A percentile compares a stretch with the other conserved stretches of the same genome.
phyloP scores from a whole-genome alignment of 1,140 invertebrate species.

The Choristoneura fumiferana region DNA sequence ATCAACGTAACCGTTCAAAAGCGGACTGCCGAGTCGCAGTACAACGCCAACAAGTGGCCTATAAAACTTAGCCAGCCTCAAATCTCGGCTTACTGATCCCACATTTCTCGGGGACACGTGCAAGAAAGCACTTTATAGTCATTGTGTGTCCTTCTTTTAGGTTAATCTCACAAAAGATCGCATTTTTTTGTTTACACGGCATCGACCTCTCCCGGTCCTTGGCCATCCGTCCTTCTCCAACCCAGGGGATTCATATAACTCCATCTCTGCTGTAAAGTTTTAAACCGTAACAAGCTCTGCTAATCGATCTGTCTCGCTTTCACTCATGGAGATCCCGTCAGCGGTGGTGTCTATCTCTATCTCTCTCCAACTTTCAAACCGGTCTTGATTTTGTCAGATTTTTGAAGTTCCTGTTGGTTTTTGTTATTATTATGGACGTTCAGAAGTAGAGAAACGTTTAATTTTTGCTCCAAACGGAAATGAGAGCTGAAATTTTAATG shows the following conservation, averaged over 20 bases:
- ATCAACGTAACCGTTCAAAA: no score
- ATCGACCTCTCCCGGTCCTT: slow-evolving; percentile 44
- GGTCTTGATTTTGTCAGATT: slow-evolving; percentile 51
- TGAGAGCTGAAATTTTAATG: slow-evolving; percentile 15
- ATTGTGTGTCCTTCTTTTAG: slow-evolving; percentile 21
- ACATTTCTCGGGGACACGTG: slow-evolving; percentile 5
- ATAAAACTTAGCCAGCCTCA: slow-evolving; percentile 3
- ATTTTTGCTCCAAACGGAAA: slow-evolving; percentile 12
- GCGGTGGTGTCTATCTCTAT: slow-evolving; percentile 41
- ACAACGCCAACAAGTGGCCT: slow-evolving; percentile 6
- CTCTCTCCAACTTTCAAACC: slow-evolving; percentile 46
- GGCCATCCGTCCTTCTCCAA: slow-evolving; percentile 45
- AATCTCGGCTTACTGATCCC: slow-evolving; percentile 1
- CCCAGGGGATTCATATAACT: slow-evolving; percentile 17
- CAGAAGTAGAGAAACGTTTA: neutral
- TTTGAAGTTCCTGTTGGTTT: slow-evolving; percentile 13
- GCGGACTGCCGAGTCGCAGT: neutral
- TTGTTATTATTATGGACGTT: neutral
- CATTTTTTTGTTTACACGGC: slow-evolving; percentile 54
- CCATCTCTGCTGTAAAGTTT: slow-evolving; percentile 32
- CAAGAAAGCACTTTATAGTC: slow-evolving; percentile 4
- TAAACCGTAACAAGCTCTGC: slow-evolving; percentile 44
- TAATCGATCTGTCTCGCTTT: slow-evolving; percentile 69
- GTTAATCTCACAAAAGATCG: slow-evolving; percentile 56
- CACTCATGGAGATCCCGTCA: slow-evolving; percentile 48